Base-by-base conservation (phyloP, 2,113 vertebrate species). In the Chitala chitala region DNA sequence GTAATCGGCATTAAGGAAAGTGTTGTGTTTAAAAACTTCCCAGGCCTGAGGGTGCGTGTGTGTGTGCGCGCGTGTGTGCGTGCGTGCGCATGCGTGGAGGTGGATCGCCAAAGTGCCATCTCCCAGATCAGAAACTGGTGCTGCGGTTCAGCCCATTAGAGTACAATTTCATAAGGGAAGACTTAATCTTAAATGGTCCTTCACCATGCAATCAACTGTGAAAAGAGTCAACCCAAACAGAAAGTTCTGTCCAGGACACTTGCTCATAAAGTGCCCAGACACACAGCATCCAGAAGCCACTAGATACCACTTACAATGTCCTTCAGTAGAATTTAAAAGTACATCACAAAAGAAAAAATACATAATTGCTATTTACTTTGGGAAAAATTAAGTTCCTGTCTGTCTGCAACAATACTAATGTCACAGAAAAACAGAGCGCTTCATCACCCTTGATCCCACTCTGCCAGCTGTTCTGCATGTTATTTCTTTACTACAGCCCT, bases 401-500 rank as follows among this genome's bases (percentile, higher is more conserved):
- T n/a, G n/a, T n/a, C n/a, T n/a, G n/a, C n/a, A n/a, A n/a, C n/a
- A n/a, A n/a, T n/a, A n/a, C n/a, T n/a, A n/a, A n/a, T n/a, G n/a
- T n/a, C n/a, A n/a, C 44, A 50, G 13, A 50, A 29, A 69, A 3
- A 29, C 44, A 69, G 44, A 50, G 24, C 13, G 17, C 42, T 22
- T 13, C 20, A 51, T 50, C 46, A 50, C 12, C 20, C 12, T 29
- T 44, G 7, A 55, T 17, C 17, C 7, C 64, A 68, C 73, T 79
- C 50, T 72, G 68, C 72, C 63, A 55, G 31, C 26, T 68, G 40
- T 79, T 69, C 26, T 75, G 69, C 73, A 66, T 64, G 17, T 61
- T 75, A 66, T 76, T 76, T 79, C 38, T 75, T 82, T 73, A 77
- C 69, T 65, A 73, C 68, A 55, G 75, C 22, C 44, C 61, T 76